Conservation (phyloP, 2,888 invertebrate genomes). For the Xestoiulus laeticollis region DNA sequence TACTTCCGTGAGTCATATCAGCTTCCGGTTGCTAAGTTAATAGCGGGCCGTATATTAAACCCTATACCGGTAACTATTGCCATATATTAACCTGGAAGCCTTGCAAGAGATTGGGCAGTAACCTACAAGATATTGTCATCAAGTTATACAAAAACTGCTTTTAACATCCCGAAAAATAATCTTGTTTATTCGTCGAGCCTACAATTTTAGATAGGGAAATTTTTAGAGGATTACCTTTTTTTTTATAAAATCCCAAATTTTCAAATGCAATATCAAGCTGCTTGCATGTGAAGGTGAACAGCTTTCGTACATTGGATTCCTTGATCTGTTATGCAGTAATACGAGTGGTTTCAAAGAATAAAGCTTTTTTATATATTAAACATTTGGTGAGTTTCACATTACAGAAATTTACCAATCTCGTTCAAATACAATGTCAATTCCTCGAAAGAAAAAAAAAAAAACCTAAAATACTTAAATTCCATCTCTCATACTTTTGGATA, state of each 20-base stretch:
- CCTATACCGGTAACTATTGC: too few species aligned
- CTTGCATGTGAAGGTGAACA: neutral
- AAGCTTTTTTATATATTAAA: neutral
- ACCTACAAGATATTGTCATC: neutral
- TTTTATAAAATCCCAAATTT: neutral
- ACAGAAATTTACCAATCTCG: neutral
- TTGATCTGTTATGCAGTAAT: neutral
- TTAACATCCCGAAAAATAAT: too few species aligned
- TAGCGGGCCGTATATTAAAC: too few species aligned
- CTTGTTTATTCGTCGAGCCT: neutral
- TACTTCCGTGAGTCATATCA: slow-evolving; percentile 17
- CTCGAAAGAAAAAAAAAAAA: neutral
- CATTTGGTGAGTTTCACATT: neutral
- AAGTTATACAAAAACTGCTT: too few species aligned
- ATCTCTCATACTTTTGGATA: neutral
- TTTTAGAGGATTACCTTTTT: too few species aligned
- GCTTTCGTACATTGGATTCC: neutral
- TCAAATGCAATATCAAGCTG: neutral
- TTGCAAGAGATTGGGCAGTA: neutral
- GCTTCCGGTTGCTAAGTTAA: neutral
- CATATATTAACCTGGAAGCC: neutral
- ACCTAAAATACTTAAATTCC: neutral
- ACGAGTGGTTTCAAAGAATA: neutral
- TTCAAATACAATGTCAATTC: neutral
- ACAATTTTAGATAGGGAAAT: too few species aligned